Evolutionary conservation across 2,797 vertebrate genomes (phyloP), one percentile per base, ranked within the genome.

Genomic region (Crocodylus rhombifer): DNA sequence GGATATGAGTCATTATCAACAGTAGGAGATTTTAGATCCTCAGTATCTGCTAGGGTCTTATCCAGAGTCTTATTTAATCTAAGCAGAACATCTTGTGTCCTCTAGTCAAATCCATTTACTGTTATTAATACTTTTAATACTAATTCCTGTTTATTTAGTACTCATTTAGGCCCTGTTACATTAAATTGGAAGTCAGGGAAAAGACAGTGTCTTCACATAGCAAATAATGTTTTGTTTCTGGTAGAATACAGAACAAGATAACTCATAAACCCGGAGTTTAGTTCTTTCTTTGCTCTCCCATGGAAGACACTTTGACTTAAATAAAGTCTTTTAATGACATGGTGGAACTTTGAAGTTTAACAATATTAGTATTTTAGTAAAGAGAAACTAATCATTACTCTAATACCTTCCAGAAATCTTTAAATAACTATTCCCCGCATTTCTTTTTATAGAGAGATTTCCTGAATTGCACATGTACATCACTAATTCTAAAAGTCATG

Each of bases 1-100:
- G 96, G 95, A 94, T 95, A 83, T 96, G 96, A 97, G 93, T 97
- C 96, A 97, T 95, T 93, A 89, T 85, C 78, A 95, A 69, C 93
- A 95, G 92, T 90, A 92, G 93, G 96, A 93, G 89, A 94, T 91
- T 92, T 95, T 95, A 95, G 92, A 87, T 95, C 90, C 77, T 93
- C 84, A 86, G 91, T 89, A 63, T 93, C 89, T 96, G 94, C 61
- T 92, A 56, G 73, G 94, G 82, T 61, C 78, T 0, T 82, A 90
- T 87, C 80, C 84, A 92, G 88, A 90, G 30, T 86, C 84, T 64
- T 6, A 0, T 94, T 96, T 86, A 55, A 82, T 92, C 74, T 65
- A 82, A 86, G 88, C 74, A 71, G 60, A 84, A 83, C 84, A 51
- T 76, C 88, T 87, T 94, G 55, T 87, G 58, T 69, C 81, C 57